These are phyloP conservation scores for Tiaroga cobitis DNA, from an alignment of 2,797 vertebrate species.

Conservation along the genomic window DNA sequence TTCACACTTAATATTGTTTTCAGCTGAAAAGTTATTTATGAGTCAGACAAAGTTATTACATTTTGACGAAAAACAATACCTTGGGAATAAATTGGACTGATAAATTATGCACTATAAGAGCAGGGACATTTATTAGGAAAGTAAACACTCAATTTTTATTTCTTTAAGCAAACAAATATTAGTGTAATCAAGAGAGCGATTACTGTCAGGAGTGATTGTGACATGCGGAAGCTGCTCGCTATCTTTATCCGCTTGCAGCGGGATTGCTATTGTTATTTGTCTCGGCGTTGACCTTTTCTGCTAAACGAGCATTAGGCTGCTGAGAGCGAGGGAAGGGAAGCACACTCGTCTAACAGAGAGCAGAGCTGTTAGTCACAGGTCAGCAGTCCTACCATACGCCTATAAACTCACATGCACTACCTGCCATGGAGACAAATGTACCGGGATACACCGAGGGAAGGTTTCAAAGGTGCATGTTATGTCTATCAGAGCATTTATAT, in stretches of 20 bases:
- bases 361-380: constrained; percentile 42
- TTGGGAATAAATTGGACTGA: neutral
- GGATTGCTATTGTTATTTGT: constrained; percentile 47
- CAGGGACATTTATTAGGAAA: constrained; percentile 25
- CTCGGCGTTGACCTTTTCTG: constrained; percentile 52
- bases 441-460: neutral
- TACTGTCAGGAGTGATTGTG: constrained; percentile 23
- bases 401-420: neutral
- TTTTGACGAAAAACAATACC: neutral
- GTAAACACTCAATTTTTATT: neutral
- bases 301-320: constrained; percentile 48
- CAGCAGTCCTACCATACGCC: neutral
- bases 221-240: constrained; percentile 19
- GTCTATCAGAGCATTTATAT: neutral
- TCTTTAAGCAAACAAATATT: constrained; percentile 47
- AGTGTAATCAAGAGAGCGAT: constrained; percentile 40
- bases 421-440: neutral
- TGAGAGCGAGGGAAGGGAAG: constrained; percentile 18
- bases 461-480: neutral
- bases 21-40: constrained; percentile 9
- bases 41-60: neutral
- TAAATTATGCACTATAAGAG: neutral
- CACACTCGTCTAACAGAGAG: constrained; percentile 25
- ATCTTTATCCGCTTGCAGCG: constrained; percentile 4
- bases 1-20: constrained; percentile 6